These are phyloP conservation scores for Bursaphelenchus okinawaensis DNA, from an alignment of 2,888 invertebrate species.

Conservation along the genomic window DNA sequence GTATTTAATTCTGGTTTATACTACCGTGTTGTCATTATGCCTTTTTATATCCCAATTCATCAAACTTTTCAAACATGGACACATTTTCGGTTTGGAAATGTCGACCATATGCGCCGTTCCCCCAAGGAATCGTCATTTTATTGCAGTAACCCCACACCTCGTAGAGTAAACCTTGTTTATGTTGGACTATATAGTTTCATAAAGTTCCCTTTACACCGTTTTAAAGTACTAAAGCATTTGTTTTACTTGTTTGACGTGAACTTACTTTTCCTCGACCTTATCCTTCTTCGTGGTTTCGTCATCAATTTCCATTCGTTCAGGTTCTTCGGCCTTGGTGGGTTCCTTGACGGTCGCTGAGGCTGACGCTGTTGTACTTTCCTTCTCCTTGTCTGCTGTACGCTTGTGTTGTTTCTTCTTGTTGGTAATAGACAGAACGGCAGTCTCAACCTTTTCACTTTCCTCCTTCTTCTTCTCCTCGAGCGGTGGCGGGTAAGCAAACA, in stretches of 20 bases:
- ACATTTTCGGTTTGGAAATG: background rate
- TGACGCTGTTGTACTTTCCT: slow-evolving; percentile 9
- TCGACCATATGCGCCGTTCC: background rate
- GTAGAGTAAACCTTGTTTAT: background rate
- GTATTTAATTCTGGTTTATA: no score
- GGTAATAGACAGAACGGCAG: slow-evolving; percentile 92
- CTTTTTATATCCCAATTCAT: background rate
- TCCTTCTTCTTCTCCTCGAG: slow-evolving; percentile 97
- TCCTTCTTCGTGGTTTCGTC: slow-evolving; percentile 60
- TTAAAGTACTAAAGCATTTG: no score
- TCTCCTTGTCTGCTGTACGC: slow-evolving; percentile 3
- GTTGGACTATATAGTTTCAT: no score
- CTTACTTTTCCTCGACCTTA: slow-evolving; percentile 29
- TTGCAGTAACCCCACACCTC: background rate
- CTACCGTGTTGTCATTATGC: no score
- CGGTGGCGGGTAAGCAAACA: slow-evolving; percentile 92
- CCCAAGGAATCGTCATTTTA: background rate
- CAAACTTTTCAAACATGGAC: background rate
- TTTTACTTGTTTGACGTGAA: slow-evolving; percentile 7
- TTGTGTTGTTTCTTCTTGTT: slow-evolving; percentile 77
- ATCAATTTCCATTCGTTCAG: slow-evolving; percentile 45
- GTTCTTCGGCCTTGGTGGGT: slow-evolving; percentile 6
- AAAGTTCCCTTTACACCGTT: no score
- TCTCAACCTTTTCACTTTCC: slow-evolving; percentile 92
- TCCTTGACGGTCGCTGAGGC: slow-evolving; percentile 4